Percentiles rank a stretch among this genome's conserved stretches.
Conservation (phyloP, 2,888 invertebrate genomes). For the Rhagium mordax region DNA sequence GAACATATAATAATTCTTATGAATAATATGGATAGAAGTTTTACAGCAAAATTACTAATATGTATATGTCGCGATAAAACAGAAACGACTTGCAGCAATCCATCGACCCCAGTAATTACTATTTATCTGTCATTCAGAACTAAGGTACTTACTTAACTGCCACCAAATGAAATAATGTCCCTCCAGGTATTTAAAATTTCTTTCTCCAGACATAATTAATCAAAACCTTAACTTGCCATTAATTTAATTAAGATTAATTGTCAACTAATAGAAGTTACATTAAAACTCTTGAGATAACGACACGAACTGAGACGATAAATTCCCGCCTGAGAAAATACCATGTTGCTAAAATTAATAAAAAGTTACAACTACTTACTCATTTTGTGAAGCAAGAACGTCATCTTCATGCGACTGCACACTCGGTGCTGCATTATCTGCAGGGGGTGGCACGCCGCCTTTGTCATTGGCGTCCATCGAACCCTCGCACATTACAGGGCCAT, state of each 20-base stretch:
- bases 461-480: constrained; percentile 49
- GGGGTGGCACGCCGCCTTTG: constrained; percentile 35
- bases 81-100: no score
- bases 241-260: neutral
- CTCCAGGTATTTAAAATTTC: neutral
- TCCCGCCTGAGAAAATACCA: neutral
- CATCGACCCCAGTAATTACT: no score
- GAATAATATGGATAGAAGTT: no score
- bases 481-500: constrained; percentile 50
- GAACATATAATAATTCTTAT: no score
- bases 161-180: no score
- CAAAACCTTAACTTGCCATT: neutral
- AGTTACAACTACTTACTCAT: constrained; percentile 18
- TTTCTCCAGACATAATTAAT: neutral
- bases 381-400: constrained; percentile 8
- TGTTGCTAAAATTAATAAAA: neutral
- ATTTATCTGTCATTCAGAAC: no score
- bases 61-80: no score
- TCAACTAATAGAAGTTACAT: neutral
- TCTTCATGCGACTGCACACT: constrained; percentile 15
- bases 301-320: neutral
- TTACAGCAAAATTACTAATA: no score
- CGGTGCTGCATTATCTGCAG: constrained; percentile 21
- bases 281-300: neutral
- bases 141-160: no score